Conservation (phyloP, 2,113 vertebrate genomes). For the Pteruthius melanotis region DNA sequence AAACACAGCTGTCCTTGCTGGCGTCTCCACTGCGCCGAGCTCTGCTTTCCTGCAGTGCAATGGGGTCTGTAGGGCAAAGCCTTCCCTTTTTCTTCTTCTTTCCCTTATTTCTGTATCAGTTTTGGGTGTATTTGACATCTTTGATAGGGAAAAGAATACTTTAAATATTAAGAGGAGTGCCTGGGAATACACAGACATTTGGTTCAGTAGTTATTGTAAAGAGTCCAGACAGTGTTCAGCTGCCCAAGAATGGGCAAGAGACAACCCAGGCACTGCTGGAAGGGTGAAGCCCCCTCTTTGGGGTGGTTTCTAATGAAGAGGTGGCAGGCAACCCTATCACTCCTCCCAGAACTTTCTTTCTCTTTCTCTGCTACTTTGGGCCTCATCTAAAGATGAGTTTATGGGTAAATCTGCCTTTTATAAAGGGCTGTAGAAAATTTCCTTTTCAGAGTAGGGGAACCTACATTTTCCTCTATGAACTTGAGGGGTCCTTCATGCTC, state of each 20-base stretch:
- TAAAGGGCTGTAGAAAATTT: not conserved
- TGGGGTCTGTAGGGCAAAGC: not conserved
- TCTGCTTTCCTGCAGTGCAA: not conserved
- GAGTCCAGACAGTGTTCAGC: not conserved
- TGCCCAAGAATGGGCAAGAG: not conserved
- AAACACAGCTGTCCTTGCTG: not conserved
- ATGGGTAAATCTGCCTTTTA: not conserved
- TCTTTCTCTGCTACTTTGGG: not conserved
- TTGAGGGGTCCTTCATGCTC: not conserved
- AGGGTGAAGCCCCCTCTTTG: not conserved
- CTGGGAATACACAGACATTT: not conserved
- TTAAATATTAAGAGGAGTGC: not conserved
- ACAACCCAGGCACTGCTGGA: not conserved
- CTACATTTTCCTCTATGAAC: not conserved
- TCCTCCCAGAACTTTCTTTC: not conserved
- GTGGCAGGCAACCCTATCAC: not conserved
- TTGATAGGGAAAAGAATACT: not conserved
- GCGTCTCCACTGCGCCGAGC: rapidly evolving
- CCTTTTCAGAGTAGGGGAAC: not conserved
- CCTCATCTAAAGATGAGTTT: not conserved
- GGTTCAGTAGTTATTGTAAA: not conserved
- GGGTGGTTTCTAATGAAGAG: not conserved
- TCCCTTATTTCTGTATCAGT: not conserved
- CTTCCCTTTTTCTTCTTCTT: not conserved
- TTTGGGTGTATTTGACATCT: not conserved